Base-by-base conservation (phyloP, 1,140 invertebrate species). In the Micrasema longulum region DNA sequence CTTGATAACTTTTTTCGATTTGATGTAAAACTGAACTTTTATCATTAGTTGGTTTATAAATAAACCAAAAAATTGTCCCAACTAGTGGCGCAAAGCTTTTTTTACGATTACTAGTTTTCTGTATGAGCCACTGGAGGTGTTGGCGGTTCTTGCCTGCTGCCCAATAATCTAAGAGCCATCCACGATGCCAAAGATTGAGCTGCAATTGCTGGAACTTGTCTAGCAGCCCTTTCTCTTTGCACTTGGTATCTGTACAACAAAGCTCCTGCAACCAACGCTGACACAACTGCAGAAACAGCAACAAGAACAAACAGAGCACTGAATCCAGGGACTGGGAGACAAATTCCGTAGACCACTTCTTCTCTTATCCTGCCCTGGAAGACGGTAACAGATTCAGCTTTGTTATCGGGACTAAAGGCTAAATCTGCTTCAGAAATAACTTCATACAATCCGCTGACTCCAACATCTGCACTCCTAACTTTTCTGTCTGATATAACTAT, bases 401-500 rank as follows among this genome's bases (percentile, higher is more conserved):
- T 89, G 18, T 87, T 87, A 73, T 95, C 93, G 0, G 93, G 93
- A 76, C 92, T 93, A 80, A 97, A 97, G n/a, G 93, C 94, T 18
- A 97, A 83, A 81, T 97, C 95, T 10, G 93, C 93, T 81, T 95
- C 93, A 2, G 94, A 95, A 23, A 97, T 95, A n/a, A 97, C 95
- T 74, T 95, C 93, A 80, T 95, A 96, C 41, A 94, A 88, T 1
- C 93, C 93, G 74, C 90, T 93, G 14, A 96, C 94, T 7, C 93
- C 95, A 10, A 95, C 93, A 79, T 94, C 94, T 1, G 92, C 93
- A 71, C 91, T 94, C 20, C 92, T 88, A 10, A 87, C 90, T 77
- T 92, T 91, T 4, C 92, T 85, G 77, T 92, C 91, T 6, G 90
- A 88, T 11, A 92, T 86, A 0, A 89, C 86, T 1, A 93, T 85